Base-by-base conservation (phyloP, 1,140 invertebrate genomes). In the Orussus abietinus region DNA sequence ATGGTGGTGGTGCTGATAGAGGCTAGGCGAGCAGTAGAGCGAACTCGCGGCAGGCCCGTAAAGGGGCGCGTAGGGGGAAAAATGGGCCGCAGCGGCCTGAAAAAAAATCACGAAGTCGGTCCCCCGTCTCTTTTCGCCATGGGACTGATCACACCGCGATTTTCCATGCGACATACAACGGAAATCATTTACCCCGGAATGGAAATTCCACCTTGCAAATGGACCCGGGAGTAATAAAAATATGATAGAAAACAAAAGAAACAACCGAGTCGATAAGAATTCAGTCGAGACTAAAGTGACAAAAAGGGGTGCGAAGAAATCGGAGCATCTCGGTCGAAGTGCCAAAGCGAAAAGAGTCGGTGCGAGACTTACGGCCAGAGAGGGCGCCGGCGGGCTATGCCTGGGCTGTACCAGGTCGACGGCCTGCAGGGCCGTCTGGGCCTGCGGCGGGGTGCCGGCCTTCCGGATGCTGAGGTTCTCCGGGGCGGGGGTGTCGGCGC, bases 401-500 rank as follows among this genome's bases (percentile, higher is more conserved):
- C 65, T 56, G 15, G 65, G 57, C 37, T 71, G 66, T 13, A 69
- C 66, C n/a, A 69, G 55, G 28, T 71, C 64, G n/a, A 70, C 62
- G 15, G 66, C 55, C 32, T 70, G 67, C 5, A 66, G 36, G 3
- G 40, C 20, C 3, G 52, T 52, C 22, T 62, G 62, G n/a, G 47
- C 49, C 11, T 59, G 62, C 36, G 60, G 14, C 11, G 63, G 62
- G 50, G 59, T 58, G 3, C 51, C 29, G 47, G 72, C 74, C 33
- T 78, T 66, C 12, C 67, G 59, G 0, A 82, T 53, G 18, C 80
- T 80, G 0, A 82, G 64, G 59, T 82, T 82, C 56, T 82, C 80
- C 0, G 80, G 80, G 3, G 75, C 79, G 11, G 79, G 75, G 13
- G 77, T 76, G 49, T 75, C 69, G 53, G 62, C 69, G 55, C 64